Base-by-base conservation (phyloP, 2,888 invertebrate species). In the Drosophila testacea region DNA sequence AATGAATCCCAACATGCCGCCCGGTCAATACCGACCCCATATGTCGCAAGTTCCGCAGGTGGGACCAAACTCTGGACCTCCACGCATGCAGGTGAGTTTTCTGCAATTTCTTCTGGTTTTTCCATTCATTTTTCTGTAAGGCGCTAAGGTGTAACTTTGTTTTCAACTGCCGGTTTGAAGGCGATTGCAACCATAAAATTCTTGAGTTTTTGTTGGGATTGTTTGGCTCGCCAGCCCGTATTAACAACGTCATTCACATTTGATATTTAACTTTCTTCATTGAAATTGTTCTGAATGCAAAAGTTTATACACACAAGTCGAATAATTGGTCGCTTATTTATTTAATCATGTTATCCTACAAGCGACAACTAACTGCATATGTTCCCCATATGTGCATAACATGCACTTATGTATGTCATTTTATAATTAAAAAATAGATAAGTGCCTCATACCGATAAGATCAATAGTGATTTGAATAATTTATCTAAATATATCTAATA, bases 41-140 rank as follows among this genome's bases (percentile, higher is more conserved):
- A 92, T 92, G 92, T 94, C 94, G 48, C 94, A 94, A 83, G 95
- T 95, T 57, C 94, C 94, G 30, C 94, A 94, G 44, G 90, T 90
- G 39, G 94, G 93, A 22, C 94, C 94, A 6, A 94, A 94, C 67
- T 93, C 94, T 36, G 94, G 93, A 47, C 94, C 95, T 41, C 94
- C 94, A 41, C 93, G 95, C 38, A 95, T 95, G 92, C 95, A 95
- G 86, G 94, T 92, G 79, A 85, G 91, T 60, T 66, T 11, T 39
- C 4, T 46, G 5, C 4, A 4, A 30, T 30, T 39, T 28, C 16
- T 13, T 13, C 42, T 27, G 9, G 7, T 4, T n/a, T 28, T 27
- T 42, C 10, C 16, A 7, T 30, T 50, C 42, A 67, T 22, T 62
- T 65, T 60, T 7, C 41, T 57, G 34, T 57, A 47, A 55, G 36